Evolutionary conservation across 2,797 vertebrate genomes (phyloP).

Genomic region (Pipistrellus pipistrellus): DNA sequence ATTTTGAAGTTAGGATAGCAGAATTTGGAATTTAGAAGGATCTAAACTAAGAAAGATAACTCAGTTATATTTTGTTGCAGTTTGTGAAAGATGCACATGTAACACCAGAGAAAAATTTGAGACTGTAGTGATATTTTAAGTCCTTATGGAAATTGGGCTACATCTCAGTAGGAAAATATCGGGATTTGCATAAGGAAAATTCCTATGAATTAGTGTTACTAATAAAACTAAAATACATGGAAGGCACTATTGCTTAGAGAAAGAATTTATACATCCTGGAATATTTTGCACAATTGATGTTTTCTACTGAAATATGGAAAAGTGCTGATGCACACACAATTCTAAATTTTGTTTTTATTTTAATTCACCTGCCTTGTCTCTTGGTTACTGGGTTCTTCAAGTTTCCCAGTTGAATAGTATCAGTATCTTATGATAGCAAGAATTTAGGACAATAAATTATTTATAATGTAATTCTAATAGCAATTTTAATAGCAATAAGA

Average conservation of each 20-base stretch:
- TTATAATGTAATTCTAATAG: background rate
- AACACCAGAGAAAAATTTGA: background rate
- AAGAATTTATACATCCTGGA: background rate
- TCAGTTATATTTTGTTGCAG: background rate
- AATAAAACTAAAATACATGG: background rate
- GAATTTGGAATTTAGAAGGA: background rate
- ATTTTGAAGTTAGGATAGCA: background rate
- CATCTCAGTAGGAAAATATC: background rate
- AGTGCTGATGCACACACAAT: background rate
- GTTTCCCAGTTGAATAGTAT: background rate
- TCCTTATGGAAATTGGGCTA: background rate
- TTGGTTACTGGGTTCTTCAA: background rate
- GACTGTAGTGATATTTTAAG: background rate
- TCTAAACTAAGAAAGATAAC: background rate
- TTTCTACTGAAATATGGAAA: background rate
- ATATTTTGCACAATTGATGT: background rate
- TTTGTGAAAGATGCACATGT: background rate
- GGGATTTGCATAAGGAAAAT: background rate
- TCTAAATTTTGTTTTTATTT: background rate
- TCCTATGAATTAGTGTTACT: background rate
- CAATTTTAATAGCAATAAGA: constrained; percentile 3
- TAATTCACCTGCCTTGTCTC: background rate
- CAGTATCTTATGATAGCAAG: background rate
- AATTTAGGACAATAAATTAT: constrained; percentile 1
- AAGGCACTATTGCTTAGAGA: background rate